These are phyloP conservation scores for Orchestia grillus DNA, from an alignment of 1,140 invertebrate genomes.

Conservation along the genomic window DNA sequence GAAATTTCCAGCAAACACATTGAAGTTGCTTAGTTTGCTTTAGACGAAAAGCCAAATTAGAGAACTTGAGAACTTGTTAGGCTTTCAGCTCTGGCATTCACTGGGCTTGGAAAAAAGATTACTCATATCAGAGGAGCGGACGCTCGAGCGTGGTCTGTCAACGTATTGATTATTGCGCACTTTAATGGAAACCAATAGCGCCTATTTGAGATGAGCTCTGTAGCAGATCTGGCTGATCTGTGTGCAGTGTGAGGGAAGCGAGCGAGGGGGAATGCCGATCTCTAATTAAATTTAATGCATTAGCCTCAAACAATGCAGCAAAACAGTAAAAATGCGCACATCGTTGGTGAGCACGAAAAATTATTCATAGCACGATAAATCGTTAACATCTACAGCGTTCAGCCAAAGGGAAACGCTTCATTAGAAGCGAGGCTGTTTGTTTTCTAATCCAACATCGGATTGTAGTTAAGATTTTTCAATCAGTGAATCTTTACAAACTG, in stretches of 20 bases:
- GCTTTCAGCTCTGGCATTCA: not conserved
- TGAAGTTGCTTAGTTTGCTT: not conserved
- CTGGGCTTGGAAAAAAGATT: not conserved
- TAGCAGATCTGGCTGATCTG: constrained; percentile 22
- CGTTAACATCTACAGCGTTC: not conserved
- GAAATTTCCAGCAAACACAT: not conserved
- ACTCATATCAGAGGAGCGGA: not conserved
- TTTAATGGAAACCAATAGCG: constrained; percentile 28
- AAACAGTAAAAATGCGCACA: not conserved
- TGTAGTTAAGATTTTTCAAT: not conserved
- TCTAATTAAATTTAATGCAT: constrained; percentile 25
- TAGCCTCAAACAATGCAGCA: not conserved
- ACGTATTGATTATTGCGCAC: constrained; percentile 23
- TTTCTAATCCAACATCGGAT: not conserved
- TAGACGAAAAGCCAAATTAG: not conserved
- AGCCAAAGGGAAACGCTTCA: not conserved
- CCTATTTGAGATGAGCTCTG: constrained; percentile 29
- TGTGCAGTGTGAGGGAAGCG: not conserved
- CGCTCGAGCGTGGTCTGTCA: not conserved
- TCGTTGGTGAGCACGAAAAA: not conserved
- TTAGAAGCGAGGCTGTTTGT: not conserved
- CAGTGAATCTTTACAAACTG: not conserved
- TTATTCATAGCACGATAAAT: not conserved
- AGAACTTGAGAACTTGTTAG: not conserved
- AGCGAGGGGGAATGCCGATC: not conserved